Evolutionary conservation across 2,113 vertebrate genomes (phyloP), one percentile per base, ranked within the genome.

Genomic region (Chaenogobius annularis): DNA sequence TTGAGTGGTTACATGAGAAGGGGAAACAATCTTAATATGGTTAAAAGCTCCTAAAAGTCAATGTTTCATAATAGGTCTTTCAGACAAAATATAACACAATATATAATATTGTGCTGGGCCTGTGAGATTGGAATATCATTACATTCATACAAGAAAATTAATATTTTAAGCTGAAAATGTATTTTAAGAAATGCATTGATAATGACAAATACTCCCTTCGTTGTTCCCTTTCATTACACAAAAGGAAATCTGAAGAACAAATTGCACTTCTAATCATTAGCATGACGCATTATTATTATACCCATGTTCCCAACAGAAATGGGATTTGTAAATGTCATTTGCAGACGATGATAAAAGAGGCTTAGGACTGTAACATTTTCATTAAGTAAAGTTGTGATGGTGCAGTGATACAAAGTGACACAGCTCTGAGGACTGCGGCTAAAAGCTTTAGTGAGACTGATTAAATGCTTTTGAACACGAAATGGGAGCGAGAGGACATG

Each of bases 271-370:
- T 63, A 4, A 20, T 63, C 3, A 40, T 43, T 40, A 63, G 26
- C 31, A 37, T 62, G 35, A 37, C 10, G 31, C 17, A 37, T 62
- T 59, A 13, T 40, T 40, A 46, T 17, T 10, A 61, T 17, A 35
- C 26, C 14, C 1, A 35, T 61, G 61, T 63, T 63, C 15, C 35
- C 35, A 43, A 63, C 17, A 40, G 2, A 63, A 61, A 63, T 40
- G 19, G 31, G 37, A 63, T 43, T 43, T 63, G 17, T 63, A 62
- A 62, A 37, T 37, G n/a, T 17, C 19, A 63, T n/a, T 40, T n/a
- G 9, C 61, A 63, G 7, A 31, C 63, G 54, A 50, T 48, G 52
- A 75, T 40, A 75, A 72, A 61, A 46, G 46, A 52, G 75, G 68
- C 22, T 46, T 26, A n/a, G 22, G 7, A 44, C 11, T 50, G 52